phyloP scores from a whole-genome alignment of 2,888 invertebrate genomes.

The Biston stratarius region DNA sequence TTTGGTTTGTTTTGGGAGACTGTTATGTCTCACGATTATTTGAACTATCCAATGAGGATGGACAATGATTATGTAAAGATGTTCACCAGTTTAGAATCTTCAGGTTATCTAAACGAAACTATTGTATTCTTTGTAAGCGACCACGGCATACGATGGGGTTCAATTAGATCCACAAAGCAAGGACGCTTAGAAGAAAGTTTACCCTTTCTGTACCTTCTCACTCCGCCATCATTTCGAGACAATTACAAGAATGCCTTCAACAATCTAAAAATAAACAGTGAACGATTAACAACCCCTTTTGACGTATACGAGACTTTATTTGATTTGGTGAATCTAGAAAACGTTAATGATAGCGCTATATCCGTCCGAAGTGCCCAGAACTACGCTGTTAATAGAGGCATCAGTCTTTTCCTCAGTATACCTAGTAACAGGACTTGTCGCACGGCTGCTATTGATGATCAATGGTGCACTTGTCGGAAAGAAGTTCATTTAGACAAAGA shows the following conservation, averaged over 20 bases:
- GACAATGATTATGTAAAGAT: conserved; percentile 88
- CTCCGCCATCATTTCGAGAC: conserved; percentile 91
- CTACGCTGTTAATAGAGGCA: conserved; percentile 83
- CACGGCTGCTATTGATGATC: conserved; percentile 91
- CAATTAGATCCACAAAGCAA: conserved; percentile 93
- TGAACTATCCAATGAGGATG: conserved; percentile 91
- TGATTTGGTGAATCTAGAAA: conserved; percentile 87
- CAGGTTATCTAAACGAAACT: conserved; percentile 88
- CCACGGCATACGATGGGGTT: conserved; percentile 96
- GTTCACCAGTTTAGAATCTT: conserved; percentile 82
- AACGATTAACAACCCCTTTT: conserved; percentile 92
- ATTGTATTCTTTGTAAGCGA: conserved; percentile 93
- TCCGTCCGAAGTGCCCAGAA: conserved; percentile 60
- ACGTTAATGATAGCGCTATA: conserved; percentile 72
- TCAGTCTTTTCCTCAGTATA: conserved; percentile 92
- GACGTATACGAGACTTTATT: conserved; percentile 93
- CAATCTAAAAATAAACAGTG: conserved; percentile 89
- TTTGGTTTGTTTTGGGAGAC: conserved; percentile 95
- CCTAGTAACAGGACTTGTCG: conserved; percentile 91
- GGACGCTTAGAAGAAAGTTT: conserved; percentile 95
- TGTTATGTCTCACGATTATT: conserved; percentile 93
- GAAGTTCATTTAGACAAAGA: conserved; percentile 85
- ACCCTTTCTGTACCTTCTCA: conserved; percentile 91
- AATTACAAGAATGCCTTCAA: conserved; percentile 87
- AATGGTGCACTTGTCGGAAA: conserved; percentile 96